Conservation (phyloP, 2,888 invertebrate genomes). For the Desoria tigrina region DNA sequence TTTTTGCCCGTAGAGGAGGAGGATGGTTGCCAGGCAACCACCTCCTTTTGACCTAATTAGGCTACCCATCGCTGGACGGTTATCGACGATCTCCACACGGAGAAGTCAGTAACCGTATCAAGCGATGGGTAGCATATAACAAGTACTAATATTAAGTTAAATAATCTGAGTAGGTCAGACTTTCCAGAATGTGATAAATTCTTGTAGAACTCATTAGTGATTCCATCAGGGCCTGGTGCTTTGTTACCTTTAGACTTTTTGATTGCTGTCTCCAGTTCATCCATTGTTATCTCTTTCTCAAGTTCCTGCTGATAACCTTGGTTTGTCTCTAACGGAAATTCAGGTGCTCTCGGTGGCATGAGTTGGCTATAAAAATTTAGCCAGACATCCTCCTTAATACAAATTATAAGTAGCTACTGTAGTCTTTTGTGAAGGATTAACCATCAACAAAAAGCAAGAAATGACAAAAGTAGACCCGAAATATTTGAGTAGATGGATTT, state of each 20-base stretch:
- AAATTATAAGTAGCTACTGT: too few species aligned
- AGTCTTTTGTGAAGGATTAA: too few species aligned
- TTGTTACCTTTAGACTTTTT: not conserved
- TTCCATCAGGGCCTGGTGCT: conserved; percentile 21
- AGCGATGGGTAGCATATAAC: too few species aligned
- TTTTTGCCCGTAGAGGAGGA: too few species aligned
- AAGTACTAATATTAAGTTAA: not conserved
- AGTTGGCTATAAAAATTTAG: not conserved
- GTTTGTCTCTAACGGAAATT: not conserved
- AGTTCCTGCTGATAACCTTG: not conserved
- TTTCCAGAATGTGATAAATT: not conserved
- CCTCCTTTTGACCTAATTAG: too few species aligned
- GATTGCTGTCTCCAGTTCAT: not conserved
- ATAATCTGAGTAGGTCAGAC: not conserved
- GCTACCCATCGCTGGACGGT: too few species aligned
- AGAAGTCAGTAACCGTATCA: not conserved
- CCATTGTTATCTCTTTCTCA: not conserved
- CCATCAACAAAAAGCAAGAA: too few species aligned
- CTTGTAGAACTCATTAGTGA: conserved; percentile 34
- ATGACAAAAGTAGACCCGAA: too few species aligned
- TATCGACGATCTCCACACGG: not conserved
- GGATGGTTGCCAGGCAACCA: too few species aligned
- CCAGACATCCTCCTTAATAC: not conserved
- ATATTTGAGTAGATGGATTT: too few species aligned
- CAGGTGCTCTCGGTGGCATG: not conserved